Evolutionary conservation across 2,888 invertebrate species (phyloP).

Genomic region (Euclidia mi): DNA sequence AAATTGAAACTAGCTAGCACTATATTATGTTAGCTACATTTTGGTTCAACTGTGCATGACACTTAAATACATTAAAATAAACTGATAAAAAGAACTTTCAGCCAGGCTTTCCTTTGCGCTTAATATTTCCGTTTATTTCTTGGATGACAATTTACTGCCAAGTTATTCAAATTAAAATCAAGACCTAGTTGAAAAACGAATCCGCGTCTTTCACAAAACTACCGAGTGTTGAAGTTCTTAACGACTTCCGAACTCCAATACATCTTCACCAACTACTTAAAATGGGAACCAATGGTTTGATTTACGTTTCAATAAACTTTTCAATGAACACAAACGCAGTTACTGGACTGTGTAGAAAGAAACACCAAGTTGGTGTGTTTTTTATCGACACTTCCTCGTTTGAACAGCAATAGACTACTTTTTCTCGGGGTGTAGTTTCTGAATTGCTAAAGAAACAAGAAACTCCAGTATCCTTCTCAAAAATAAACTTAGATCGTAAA

Average conservation of each 20-base stretch:
- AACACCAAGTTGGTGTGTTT: slow-evolving; percentile 35
- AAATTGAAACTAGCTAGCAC: too few relatives aligned
- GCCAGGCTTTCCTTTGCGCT: too few relatives aligned
- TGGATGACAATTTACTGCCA: too few relatives aligned
- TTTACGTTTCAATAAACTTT: slow-evolving; percentile 17
- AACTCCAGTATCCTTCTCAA: slow-evolving; percentile 23
- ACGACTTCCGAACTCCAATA: background rate
- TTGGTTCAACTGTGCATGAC: too few relatives aligned
- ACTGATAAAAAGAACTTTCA: too few relatives aligned
- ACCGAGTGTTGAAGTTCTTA: background rate
- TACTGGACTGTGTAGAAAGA: slow-evolving; percentile 33
- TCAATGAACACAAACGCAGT: slow-evolving; percentile 22
- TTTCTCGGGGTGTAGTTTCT: slow-evolving; percentile 31
- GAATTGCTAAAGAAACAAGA: slow-evolving; percentile 10
- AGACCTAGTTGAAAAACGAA: background rate
- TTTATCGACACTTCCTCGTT: slow-evolving; percentile 26
- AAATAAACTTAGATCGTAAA: slow-evolving; percentile 25
- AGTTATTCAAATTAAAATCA: too few relatives aligned
- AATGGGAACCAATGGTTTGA: slow-evolving; percentile 16
- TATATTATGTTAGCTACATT: too few relatives aligned
- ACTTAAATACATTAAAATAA: too few relatives aligned
- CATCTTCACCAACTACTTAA: background rate
- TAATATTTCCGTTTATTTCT: too few relatives aligned
- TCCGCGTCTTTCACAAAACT: background rate
- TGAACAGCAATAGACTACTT: slow-evolving; percentile 25